Base-by-base conservation (phyloP, 2,113 vertebrate species). In the Lichenostomus cassidix region DNA sequence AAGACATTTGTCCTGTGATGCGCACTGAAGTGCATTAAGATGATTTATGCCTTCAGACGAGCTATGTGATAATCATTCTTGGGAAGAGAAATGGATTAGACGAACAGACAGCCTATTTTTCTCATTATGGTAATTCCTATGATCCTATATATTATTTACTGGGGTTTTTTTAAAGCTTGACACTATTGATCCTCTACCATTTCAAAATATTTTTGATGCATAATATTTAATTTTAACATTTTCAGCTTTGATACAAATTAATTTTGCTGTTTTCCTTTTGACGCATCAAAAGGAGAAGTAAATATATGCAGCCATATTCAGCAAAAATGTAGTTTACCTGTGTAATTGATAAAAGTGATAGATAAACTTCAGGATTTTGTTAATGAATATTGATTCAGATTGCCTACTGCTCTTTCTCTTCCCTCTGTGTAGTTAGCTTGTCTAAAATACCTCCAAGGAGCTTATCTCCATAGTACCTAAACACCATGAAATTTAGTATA, bases 51-150 rank as follows among this genome's bases (percentile, higher is more conserved):
- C 79, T 87, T 88, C 71, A 88, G 75, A 52, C 0, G 2, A 96
- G 89, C 35, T 64, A 50, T 46, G 3, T 50, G 31, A 81, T 71
- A 75, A 20, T 56, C 46, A 35, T 42, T 83, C 20, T 77, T 88
- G 50, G 67, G 70, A 93, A 89, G 5, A 87, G 39, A 86, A 82
- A 80, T 73, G 41, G 47, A 78, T 83, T 85, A 84, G 81, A 71
- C 60, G 33, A 80, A 79, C 46, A 71, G 20, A 62, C 63, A 62
- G 56, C 84, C 50, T 92, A 9, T 69, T 95, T 78, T 84, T 83
- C 37, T 70, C 37, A 44, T 46, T 77, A 79, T 74, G 71, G 75
- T 69, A 91, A 96, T 94, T 95, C 81, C 89, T 95, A 77, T 94
- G 59, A 87, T 96, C 63, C 52, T 80, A 82, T 95, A 29, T 83